Evolutionary conservation across 2,113 vertebrate species (phyloP).

Genomic region (Cyanoliseus patagonus): DNA sequence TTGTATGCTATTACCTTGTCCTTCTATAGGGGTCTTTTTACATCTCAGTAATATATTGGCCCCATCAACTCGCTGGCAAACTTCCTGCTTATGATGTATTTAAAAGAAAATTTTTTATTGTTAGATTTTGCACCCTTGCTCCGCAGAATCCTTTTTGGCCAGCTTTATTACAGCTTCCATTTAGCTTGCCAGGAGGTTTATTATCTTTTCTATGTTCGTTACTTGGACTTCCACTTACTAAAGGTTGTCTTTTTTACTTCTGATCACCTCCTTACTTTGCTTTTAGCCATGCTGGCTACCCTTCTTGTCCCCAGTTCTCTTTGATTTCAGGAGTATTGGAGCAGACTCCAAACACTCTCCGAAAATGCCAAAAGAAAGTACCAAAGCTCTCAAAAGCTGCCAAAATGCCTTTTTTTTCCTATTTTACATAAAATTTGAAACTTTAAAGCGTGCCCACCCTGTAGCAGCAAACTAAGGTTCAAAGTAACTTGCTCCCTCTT

Average conservation of each 20-base stretch:
- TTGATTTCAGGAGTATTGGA: background rate
- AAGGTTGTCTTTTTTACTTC: background rate
- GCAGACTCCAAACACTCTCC: background rate
- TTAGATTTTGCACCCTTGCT: background rate
- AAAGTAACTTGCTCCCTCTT: background rate
- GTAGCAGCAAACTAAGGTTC: background rate
- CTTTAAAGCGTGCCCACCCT: background rate
- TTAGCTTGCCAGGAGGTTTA: constrained; percentile 1
- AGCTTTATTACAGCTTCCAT: background rate
- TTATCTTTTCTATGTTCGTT: background rate
- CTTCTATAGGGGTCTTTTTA: background rate
- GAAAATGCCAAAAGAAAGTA: background rate
- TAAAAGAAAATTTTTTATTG: background rate
- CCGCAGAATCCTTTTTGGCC: background rate
- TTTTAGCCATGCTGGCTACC: background rate
- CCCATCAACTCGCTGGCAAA: background rate
- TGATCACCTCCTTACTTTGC: background rate
- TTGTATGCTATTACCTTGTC: background rate
- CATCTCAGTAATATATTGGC: background rate
- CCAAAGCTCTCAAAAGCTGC: background rate
- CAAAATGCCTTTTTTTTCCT: background rate
- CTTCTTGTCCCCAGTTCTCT: background rate
- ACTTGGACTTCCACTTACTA: background rate
- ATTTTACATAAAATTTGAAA: background rate
- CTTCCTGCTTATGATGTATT: background rate